Percentiles rank a stretch among this genome's conserved stretches.
Conservation (phyloP, 2,113 vertebrate genomes). For the Melanerpes formicivorus region DNA sequence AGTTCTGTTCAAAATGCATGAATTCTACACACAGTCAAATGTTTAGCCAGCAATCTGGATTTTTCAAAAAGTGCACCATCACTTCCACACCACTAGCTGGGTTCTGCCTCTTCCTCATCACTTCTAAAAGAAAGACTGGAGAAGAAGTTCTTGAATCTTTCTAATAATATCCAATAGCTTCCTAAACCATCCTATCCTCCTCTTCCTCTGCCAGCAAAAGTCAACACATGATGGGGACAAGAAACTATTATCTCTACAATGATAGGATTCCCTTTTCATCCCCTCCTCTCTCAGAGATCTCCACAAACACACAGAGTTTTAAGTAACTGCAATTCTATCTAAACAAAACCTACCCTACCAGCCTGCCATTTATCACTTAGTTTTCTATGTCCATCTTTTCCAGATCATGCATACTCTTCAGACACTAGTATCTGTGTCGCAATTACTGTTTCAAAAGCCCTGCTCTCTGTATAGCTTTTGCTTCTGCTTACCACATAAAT, state of each 20-base stretch:
- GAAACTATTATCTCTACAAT: neutral
- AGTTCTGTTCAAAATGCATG: neutral
- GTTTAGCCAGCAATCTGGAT: neutral
- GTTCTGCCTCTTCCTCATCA: neutral
- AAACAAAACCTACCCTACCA: neutral
- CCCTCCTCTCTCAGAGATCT: neutral
- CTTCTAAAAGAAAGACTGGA: neutral
- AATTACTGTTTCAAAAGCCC: neutral
- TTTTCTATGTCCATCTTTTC: neutral
- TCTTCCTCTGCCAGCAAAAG: fast-evolving
- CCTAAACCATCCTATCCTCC: neutral
- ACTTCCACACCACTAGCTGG: neutral
- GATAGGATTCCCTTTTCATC: neutral
- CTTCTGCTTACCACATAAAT: neutral
- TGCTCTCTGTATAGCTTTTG: neutral
- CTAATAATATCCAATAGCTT: neutral
- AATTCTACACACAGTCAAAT: neutral
- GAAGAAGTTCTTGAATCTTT: neutral
- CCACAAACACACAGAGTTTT: neutral
- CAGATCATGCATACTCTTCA: neutral
- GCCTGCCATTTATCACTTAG: neutral
- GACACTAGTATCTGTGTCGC: neutral
- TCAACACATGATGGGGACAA: neutral
- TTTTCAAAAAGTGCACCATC: neutral
- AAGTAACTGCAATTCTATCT: neutral